Conservation (phyloP, 2,797 vertebrate genomes). For the Carcharodon carcharias region DNA sequence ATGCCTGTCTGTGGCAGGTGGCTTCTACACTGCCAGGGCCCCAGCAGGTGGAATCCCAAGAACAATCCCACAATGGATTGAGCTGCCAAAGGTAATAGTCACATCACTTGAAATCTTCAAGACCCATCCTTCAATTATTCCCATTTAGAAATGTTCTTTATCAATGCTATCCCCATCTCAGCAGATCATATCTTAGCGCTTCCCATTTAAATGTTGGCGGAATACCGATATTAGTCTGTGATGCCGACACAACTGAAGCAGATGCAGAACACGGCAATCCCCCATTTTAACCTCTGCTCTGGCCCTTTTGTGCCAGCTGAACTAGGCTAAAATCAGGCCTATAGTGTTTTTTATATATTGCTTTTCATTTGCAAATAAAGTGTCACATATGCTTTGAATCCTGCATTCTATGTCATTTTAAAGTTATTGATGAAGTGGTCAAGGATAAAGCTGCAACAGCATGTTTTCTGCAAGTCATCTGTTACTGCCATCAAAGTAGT, state of each 20-base stretch:
- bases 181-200: no score
- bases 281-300: not conserved
- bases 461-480: conserved; percentile 10
- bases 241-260: not conserved
- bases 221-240: no score
- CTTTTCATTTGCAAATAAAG: not conserved
- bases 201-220: no score
- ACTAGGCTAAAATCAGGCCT: no score
- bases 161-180: no score
- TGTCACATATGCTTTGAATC: not conserved
- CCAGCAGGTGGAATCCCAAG: not conserved
- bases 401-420: not conserved
- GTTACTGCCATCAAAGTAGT: not conserved
- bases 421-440: conserved; percentile 20
- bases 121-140: no score
- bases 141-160: no score
- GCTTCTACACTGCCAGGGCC: not conserved
- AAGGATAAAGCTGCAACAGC: conserved; percentile 23
- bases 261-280: not conserved
- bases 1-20: not conserved
- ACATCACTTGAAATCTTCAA: no score
- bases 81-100: no score
- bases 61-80: no score
- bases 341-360: not conserved
- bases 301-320: not conserved